A percentile compares a stretch with the other conserved stretches of the same genome.
Evolutionary conservation across 2,888 invertebrate genomes (phyloP).

Genomic region (Pogonocherus hispidulus): DNA sequence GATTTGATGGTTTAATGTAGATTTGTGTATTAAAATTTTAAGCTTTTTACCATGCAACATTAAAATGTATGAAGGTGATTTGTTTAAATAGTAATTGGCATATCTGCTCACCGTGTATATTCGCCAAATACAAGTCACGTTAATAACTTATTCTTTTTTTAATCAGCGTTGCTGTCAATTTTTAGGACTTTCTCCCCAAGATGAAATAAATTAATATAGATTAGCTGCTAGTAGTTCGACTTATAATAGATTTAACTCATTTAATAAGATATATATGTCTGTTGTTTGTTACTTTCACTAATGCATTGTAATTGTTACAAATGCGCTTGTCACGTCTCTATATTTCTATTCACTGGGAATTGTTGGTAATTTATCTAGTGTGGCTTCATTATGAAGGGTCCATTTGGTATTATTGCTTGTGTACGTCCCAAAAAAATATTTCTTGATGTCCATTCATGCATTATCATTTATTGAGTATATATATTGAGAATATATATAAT

Average conservation of each 20-base stretch:
- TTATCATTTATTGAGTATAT: no score
- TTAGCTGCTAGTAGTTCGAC: background rate
- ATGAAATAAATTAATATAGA: background rate
- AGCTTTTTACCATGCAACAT: no score
- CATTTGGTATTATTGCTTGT: constrained; percentile 3
- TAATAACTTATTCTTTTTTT: constrained; percentile 12
- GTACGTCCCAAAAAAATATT: no score
- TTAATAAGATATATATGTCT: constrained; percentile 5
- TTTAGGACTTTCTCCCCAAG: constrained; percentile 21
- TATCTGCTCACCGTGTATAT: background rate
- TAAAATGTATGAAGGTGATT: no score
- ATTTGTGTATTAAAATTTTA: no score
- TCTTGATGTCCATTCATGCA: no score
- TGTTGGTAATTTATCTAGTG: constrained; percentile 14
- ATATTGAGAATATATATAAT: no score
- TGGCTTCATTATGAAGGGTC: constrained; percentile 10
- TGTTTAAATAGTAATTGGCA: no score
- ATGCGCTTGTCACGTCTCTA: constrained; percentile 9
- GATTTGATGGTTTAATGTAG: no score
- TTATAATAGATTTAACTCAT: background rate
- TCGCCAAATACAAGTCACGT: constrained; percentile 1
- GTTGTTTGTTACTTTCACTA: constrained; percentile 21
- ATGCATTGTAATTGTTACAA: constrained; percentile 6
- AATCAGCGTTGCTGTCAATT: constrained; percentile 1
- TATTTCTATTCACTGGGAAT: constrained; percentile 6